phyloP scores from a whole-genome alignment of 2,888 invertebrate genomes.

The Sylvicola cinctus region DNA sequence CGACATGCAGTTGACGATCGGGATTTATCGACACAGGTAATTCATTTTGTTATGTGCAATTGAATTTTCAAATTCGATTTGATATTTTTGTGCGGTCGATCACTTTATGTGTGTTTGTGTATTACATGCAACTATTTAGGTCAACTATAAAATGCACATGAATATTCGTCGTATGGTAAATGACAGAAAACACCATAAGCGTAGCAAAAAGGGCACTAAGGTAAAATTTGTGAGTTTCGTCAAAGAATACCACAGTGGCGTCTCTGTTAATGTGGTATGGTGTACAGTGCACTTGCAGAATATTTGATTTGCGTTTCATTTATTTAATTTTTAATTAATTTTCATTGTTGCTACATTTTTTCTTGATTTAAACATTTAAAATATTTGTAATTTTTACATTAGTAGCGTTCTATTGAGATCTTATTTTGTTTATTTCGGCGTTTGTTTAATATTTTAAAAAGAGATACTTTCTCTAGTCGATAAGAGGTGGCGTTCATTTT shows the following conservation, averaged over 20 bases:
- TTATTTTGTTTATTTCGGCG: too few relatives aligned
- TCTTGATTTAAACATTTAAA: too few relatives aligned
- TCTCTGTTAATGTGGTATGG: not conserved
- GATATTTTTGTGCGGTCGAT: not conserved
- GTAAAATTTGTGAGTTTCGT: slow-evolving; percentile 24
- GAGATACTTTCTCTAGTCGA: too few relatives aligned
- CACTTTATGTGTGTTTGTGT: slow-evolving; percentile 1
- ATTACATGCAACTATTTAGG: slow-evolving; percentile 16
- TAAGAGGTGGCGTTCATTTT: too few relatives aligned
- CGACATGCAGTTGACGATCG: slow-evolving; percentile 77
- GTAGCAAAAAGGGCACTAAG: slow-evolving; percentile 61
- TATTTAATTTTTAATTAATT: too few relatives aligned
- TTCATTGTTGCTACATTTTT: too few relatives aligned
- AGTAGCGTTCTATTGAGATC: too few relatives aligned
- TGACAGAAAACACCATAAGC: slow-evolving; percentile 66
- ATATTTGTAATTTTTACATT: too few relatives aligned
- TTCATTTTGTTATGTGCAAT: slow-evolving; percentile 5
- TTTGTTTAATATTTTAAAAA: too few relatives aligned
- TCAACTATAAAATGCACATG: slow-evolving; percentile 77
- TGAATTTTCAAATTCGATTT: not conserved
- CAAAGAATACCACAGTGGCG: not conserved
- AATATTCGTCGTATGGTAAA: slow-evolving; percentile 74
- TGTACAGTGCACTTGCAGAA: too few relatives aligned
- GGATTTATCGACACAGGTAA: slow-evolving; percentile 62
- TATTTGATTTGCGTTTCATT: too few relatives aligned